Evolutionary conservation across 1,140 invertebrate genomes (phyloP).

Genomic region (Ladona fulva): DNA sequence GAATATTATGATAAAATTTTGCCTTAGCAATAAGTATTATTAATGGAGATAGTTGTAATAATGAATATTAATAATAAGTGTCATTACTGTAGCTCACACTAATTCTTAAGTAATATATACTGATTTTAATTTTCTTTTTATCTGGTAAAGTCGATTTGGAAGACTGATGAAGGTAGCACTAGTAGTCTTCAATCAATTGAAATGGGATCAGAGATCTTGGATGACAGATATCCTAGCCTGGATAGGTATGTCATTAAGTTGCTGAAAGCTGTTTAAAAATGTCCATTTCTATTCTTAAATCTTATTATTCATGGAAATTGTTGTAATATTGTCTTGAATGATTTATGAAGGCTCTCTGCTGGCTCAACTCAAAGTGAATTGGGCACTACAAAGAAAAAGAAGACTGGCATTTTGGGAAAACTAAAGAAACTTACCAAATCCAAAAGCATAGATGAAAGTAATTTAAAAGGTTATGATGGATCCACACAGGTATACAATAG

Average conservation of each 20-base stretch:
- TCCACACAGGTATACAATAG: constrained; percentile 29
- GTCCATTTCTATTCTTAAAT: constrained; percentile 42
- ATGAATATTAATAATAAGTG: background rate
- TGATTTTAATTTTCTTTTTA: background rate
- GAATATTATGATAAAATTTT: no score
- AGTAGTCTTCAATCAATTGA: constrained; percentile 48
- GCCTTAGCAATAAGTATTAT: background rate
- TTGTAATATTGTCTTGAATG: constrained; percentile 28
- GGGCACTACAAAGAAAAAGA: constrained; percentile 63
- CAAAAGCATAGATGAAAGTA: constrained; percentile 55
- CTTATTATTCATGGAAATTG: constrained; percentile 30
- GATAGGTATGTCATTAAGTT: constrained; percentile 55
- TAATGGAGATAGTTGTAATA: background rate
- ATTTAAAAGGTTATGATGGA: background rate
- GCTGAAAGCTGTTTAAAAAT: constrained; percentile 48
- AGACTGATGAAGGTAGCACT: constrained; percentile 27
- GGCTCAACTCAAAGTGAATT: constrained; percentile 78
- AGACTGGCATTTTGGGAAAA: constrained; percentile 73
- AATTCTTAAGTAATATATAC: background rate
- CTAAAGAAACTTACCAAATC: constrained; percentile 77
- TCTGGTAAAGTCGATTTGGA: constrained; percentile 26
- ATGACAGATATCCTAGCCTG: constrained; percentile 41
- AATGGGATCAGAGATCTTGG: constrained; percentile 40
- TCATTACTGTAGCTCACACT: background rate
- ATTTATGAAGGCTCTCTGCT: constrained; percentile 57